These are phyloP conservation scores for Andrena trimmerana DNA, from an alignment of 2,888 invertebrate species.

Conservation along the genomic window DNA sequence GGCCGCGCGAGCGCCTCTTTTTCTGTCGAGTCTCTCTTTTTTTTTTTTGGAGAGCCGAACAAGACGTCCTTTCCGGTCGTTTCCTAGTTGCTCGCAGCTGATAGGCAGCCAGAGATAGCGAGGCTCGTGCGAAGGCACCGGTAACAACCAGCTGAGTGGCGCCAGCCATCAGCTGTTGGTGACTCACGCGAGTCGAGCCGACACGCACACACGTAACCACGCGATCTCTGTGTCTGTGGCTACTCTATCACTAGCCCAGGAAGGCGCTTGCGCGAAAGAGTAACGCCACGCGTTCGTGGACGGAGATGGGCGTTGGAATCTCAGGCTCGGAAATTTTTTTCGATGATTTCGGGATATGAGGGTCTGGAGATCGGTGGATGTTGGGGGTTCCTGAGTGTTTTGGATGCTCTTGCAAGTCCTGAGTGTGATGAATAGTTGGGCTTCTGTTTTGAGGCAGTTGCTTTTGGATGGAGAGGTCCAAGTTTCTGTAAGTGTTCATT, in stretches of 20 bases:
- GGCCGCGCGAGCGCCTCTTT: slow-evolving; percentile 1
- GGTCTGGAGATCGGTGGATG: too few relatives aligned
- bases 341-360: too few relatives aligned
- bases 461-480: too few relatives aligned
- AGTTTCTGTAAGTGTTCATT: too few relatives aligned
- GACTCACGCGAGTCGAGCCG: slow-evolving; percentile 81
- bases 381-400: too few relatives aligned
- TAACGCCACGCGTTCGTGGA: not conserved
- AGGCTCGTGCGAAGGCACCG: slow-evolving; percentile 77
- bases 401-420: too few relatives aligned
- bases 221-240: slow-evolving; percentile 31
- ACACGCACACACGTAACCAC: slow-evolving; percentile 28
- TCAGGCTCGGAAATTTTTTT: too few relatives aligned
- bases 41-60: slow-evolving; percentile 21
- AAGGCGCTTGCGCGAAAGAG: slow-evolving; percentile 46
- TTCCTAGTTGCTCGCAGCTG: slow-evolving; percentile 75
- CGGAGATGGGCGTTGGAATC: not conserved
- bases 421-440: too few relatives aligned
- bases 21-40: not conserved
- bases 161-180: slow-evolving; percentile 84
- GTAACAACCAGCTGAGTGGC: slow-evolving; percentile 84
- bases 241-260: slow-evolving; percentile 14
- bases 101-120: slow-evolving; percentile 78
- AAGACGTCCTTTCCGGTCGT: slow-evolving; percentile 60
- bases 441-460: too few relatives aligned